Evolutionary conservation across 2,113 vertebrate genomes (phyloP).

Genomic region (Cygnus atratus): DNA sequence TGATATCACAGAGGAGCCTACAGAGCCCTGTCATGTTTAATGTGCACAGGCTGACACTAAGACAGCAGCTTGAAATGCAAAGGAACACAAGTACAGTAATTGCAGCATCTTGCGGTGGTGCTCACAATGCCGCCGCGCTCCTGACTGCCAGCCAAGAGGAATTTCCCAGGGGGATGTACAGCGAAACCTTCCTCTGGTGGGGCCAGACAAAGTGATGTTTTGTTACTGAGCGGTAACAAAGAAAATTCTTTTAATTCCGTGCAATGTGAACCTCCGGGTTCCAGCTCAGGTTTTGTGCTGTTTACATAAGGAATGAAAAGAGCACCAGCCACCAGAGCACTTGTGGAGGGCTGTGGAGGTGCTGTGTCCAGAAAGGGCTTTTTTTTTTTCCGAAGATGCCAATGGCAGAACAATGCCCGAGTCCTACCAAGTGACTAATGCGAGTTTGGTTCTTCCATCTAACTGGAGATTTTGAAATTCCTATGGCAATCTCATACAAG

Average conservation of each 20-base stretch:
- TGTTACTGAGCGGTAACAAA: neutral
- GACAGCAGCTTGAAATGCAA: conserved; percentile 4
- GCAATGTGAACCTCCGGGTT: neutral
- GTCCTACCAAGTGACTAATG: neutral
- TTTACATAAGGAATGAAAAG: neutral
- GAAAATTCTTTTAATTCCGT: conserved; percentile 5
- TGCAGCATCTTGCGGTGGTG: conserved; percentile 19
- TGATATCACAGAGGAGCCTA: neutral
- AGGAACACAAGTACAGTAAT: conserved; percentile 24
- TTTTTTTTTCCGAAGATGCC: neutral
- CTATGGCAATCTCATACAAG: neutral
- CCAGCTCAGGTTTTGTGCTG: neutral
- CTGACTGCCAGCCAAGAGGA: conserved; percentile 44
- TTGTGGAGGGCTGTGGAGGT: neutral
- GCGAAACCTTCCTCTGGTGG: neutral
- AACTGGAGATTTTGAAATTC: conserved; percentile 22
- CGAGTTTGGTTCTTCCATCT: neutral
- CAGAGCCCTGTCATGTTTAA: neutral
- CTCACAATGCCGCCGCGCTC: neutral
- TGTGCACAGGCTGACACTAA: neutral
- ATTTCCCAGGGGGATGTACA: conserved; percentile 42
- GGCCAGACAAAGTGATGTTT: conserved; percentile 20
- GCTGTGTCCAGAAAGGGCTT: neutral
- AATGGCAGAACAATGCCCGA: neutral
- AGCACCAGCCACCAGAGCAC: neutral